Evolutionary conservation across 2,113 vertebrate genomes (phyloP), one percentile per base, ranked within the genome.

Genomic region (Erinaceus europaeus): DNA sequence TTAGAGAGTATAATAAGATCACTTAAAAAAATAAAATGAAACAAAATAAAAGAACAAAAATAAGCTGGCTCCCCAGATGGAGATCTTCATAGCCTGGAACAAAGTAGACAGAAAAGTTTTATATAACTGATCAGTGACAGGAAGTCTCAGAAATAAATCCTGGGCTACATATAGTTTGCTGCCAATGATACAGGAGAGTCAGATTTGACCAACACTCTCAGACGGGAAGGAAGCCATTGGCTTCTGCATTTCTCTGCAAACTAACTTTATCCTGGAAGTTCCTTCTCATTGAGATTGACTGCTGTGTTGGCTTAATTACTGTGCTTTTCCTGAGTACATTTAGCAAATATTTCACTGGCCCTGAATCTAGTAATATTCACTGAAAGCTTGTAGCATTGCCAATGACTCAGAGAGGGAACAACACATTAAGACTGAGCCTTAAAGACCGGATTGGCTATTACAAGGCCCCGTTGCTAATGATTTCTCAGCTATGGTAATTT

Each of bases 361-460:
- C 61, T 14, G 5, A 53, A 29, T 81, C 65, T 5, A 32, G 71
- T 32, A 44, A 68, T n/a, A 53, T 71, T 42, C 59, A 46, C 0
- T 36, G 71, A 84, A 75, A 84, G 57, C 50, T 17, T 77, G 52
- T 62, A 65, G 79, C 91, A 91, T 89, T 71, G 83, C 23, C 74
- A 29, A 23, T 44, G 55, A 57, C 38, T 77, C n/a, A 84, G 84
- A 87, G n/a, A 67, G 23, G 36, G 7, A 64, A 36, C 18, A 55
- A 21, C 23, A 25, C 40, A 62, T 62, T 88, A 76, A 84, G 42
- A 67, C 2, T 92, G 48, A 4, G 27, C 44, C 50, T 79, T 42
- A 48, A 67, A 88, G 72, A 87, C 0, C 36, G 75, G 53, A 62
- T 86, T 71, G 0, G 44, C 69, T 86, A 42, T 91, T 77, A 2